These are phyloP conservation scores for Oligia fasciuncula DNA, from an alignment of 2,888 invertebrate genomes.

Conservation along the genomic window DNA sequence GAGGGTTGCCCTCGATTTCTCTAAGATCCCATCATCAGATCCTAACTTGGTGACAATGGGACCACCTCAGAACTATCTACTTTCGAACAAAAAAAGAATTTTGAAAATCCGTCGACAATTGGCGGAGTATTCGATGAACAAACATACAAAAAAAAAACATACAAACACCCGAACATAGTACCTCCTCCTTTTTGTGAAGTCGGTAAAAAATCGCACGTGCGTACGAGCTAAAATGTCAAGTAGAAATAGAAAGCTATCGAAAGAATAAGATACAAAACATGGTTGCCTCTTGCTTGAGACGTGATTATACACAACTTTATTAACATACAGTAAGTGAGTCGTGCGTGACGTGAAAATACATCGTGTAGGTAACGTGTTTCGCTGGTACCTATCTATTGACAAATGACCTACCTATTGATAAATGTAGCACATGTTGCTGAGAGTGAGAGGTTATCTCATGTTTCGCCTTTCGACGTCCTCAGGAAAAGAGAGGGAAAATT, in stretches of 20 bases:
- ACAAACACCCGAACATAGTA: too few relatives aligned
- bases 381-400: not conserved
- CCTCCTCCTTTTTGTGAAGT: too few relatives aligned
- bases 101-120: too few relatives aligned
- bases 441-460: not conserved
- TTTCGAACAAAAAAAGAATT: too few relatives aligned
- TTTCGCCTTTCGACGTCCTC: not conserved
- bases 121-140: too few relatives aligned
- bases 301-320: slow-evolving; percentile 10
- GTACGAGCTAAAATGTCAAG: not conserved
- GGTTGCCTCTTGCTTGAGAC: not conserved
- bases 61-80: too few relatives aligned
- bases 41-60: too few relatives aligned
- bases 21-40: too few relatives aligned
- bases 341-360: slow-evolving; percentile 26
- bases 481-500: not conserved
- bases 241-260: not conserved
- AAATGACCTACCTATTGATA: not conserved
- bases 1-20: too few relatives aligned
- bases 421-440: not conserved
- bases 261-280: slow-evolving; percentile 7
- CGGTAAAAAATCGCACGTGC: not conserved
- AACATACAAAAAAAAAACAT: too few relatives aligned
- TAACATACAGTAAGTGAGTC: slow-evolving; percentile 1
- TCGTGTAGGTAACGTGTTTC: not conserved